Evolutionary conservation across 2,797 vertebrate species (phyloP).

Genomic region (Carapus acus): DNA sequence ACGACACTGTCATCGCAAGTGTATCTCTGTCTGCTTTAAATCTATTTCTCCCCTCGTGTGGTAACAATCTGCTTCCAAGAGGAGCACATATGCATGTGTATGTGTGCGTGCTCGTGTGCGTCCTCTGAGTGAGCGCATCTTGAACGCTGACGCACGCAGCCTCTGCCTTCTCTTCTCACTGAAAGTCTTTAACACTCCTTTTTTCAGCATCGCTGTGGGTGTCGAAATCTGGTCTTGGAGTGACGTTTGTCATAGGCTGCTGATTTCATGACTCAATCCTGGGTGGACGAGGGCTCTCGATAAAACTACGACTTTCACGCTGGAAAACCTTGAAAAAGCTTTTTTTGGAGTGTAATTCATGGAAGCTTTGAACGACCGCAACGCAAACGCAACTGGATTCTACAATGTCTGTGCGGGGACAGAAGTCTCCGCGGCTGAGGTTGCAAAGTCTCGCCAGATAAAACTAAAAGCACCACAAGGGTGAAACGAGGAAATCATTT

Average conservation of each 20-base stretch:
- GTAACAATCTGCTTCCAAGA: no score
- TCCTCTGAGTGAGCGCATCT: constrained; percentile 27
- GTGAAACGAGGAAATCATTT: constrained; percentile 1
- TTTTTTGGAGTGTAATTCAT: background rate
- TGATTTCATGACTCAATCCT: constrained; percentile 45
- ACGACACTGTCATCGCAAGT: background rate
- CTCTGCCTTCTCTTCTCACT: constrained; percentile 39
- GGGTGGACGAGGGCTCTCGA: no score
- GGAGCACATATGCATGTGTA: no score
- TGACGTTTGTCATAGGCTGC: constrained; percentile 35
- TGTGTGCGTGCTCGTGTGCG: constrained; percentile 3
- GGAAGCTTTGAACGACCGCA: constrained; percentile 13
- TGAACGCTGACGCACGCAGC: constrained; percentile 35
- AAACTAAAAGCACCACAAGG: background rate
- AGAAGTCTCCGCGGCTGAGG: background rate
- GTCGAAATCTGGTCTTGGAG: constrained; percentile 42
- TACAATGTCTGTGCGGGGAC: constrained; percentile 5
- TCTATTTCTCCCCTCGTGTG: background rate
- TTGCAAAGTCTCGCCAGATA: background rate
- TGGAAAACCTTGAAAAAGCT: no score
- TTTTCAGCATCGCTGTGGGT: constrained; percentile 26
- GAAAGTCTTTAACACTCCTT: constrained; percentile 21
- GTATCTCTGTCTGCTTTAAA: constrained; percentile 11
- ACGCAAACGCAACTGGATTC: constrained; percentile 14
- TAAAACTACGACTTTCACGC: no score